These are phyloP conservation scores for Axis porcinus DNA, from an alignment of 2,113 vertebrate genomes.

Conservation along the genomic window DNA sequence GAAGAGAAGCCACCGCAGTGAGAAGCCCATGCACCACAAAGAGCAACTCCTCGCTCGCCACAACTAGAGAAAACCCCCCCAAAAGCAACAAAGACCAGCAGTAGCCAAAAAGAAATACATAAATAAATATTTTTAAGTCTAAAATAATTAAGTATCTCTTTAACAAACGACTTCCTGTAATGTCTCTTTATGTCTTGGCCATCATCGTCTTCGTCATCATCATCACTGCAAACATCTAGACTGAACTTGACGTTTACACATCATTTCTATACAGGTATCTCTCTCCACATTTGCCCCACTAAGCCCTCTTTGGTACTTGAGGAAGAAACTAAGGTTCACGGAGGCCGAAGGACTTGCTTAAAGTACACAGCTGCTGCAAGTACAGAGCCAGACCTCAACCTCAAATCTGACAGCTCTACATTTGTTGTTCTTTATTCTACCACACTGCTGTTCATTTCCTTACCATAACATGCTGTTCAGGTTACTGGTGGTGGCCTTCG, in stretches of 20 bases:
- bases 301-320: not conserved
- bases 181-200: not conserved
- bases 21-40: not conserved
- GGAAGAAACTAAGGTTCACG: not conserved
- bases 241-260: not conserved
- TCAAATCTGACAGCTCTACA: not conserved
- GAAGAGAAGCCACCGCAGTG: rapidly evolving
- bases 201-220: not conserved
- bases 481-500: not conserved
- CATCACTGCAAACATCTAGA: not conserved
- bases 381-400: not conserved
- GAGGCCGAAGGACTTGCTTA: not conserved
- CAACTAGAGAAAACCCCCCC: not conserved
- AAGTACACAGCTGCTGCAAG: not conserved
- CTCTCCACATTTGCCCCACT: not conserved
- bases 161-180: not conserved
- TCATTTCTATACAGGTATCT: not conserved
- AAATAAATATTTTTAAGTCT: not conserved
- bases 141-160: not conserved
- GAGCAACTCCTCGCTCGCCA: not conserved
- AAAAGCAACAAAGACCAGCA: not conserved
- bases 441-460: not conserved
- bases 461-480: not conserved
- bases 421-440: not conserved
- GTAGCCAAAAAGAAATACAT: not conserved